Conservation (phyloP, 2,888 invertebrate genomes). For the Eupithecia subfuscata region DNA sequence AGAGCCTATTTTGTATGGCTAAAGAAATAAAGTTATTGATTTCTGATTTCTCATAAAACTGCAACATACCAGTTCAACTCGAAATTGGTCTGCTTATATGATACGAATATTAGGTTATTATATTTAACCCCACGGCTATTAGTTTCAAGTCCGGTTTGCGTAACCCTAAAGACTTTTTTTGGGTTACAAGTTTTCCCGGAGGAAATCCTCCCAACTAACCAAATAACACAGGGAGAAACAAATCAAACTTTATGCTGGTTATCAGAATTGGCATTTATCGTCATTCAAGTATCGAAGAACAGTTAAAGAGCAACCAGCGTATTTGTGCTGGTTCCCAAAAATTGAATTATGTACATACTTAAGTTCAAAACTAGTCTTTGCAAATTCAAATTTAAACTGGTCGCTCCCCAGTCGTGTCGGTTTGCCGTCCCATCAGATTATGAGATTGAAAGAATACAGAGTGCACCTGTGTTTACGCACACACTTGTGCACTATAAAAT, state of each 20-base stretch:
- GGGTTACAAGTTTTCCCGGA: not conserved
- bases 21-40: no score
- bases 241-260: conserved; percentile 26
- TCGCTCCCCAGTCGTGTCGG: no score
- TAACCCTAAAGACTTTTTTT: conserved; percentile 8
- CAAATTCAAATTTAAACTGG: not conserved
- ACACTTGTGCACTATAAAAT: not conserved
- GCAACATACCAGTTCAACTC: not conserved
- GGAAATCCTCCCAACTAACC: conserved; percentile 5
- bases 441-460: no score
- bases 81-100: not conserved
- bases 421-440: no score
- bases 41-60: no score
- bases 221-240: conserved; percentile 8
- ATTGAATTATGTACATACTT: no score
- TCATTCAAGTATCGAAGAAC: not conserved
- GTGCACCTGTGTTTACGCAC: not conserved
- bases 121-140: not conserved
- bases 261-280: not conserved
- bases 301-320: not conserved
- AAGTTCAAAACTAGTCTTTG: not conserved
- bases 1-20: no score
- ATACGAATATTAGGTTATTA: not conserved
- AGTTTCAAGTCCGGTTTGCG: not conserved
- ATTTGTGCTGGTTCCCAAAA: not conserved